Base-by-base conservation (phyloP, 1,140 invertebrate species). In the Monomorium pharaonis region DNA sequence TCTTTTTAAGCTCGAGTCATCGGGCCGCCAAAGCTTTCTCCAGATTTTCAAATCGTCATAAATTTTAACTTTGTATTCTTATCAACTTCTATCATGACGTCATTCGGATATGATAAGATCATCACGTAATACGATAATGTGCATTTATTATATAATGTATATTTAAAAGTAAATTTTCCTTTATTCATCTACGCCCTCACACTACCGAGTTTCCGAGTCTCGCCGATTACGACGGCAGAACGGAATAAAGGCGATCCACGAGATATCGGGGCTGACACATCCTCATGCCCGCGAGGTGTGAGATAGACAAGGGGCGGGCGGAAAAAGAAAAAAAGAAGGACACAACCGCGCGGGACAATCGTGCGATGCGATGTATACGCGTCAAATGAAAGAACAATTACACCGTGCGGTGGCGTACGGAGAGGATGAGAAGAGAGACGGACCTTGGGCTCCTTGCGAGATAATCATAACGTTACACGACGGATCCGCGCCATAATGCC, bases 391-490 rank as follows among this genome's bases (percentile, higher is more conserved):
- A 90, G 91, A 93, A 92, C 90, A 93, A 93, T 93, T 92, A 92
- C 86, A 88, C n/a, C 44, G 49, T 24, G 76, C 67, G 58, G n/a
- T 60, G 47, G 60, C 27, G 60, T 33, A 86, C 86, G 76, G 87
- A 87, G 91, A 91, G 91, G 90, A 91, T 89, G 88, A 87, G 90
- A 90, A 89, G 91, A 89, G 91, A 90, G 88, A 90, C 81, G 86
- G 93, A 91, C 93, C 93, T 94, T 94, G 93, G 92, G 92, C 93
- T 93, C 93, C 70, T 93, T 93, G 92, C 90, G 81, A 90, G 93
- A 93, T 94, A 93, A 94, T 94, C 92, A 93, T 93, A 93, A 93
- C 89, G 92, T 93, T 93, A 94, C 91, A 91, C 93, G 92, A 92
- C 92, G 92, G n/a, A 92, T 92, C 86, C 91, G 87, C 90, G 89